Conservation (phyloP, 2,113 vertebrate species). For the Sapayoa aenigma region DNA sequence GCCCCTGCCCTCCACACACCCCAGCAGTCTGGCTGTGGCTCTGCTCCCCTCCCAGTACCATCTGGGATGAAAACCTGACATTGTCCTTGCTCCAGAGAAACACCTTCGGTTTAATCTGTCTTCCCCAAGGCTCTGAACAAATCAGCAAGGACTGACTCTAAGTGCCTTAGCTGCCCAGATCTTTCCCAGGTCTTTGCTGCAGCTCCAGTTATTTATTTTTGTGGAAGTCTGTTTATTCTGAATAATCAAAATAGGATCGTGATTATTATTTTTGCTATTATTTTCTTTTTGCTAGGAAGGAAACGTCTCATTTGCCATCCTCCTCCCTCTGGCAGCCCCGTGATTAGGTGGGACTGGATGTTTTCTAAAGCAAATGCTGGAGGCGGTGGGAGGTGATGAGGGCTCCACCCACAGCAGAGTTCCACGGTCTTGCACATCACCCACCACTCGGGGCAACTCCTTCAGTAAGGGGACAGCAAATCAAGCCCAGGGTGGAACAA, state of each 20-base stretch:
- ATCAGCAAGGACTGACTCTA: neutral
- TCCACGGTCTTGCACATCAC: neutral
- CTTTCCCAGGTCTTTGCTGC: neutral
- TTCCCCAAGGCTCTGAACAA: neutral
- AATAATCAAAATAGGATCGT: neutral
- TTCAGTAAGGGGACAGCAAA: neutral
- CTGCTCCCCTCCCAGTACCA: neutral
- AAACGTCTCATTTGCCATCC: neutral
- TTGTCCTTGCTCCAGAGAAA: neutral
- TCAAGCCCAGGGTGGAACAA: neutral
- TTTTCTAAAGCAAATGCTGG: neutral
- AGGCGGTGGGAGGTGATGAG: fast-evolving
- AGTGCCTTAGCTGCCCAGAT: neutral
- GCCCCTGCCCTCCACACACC: neutral
- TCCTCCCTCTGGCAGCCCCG: neutral
- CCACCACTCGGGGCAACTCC: neutral
- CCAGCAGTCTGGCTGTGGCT: neutral
- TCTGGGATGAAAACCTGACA: neutral
- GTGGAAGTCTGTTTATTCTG: neutral
- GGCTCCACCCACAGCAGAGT: neutral
- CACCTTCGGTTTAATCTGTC: neutral
- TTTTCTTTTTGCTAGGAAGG: neutral
- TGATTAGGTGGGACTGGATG: neutral
- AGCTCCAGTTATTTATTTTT: constrained; percentile 20
- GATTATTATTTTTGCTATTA: neutral